phyloP scores from a whole-genome alignment of 2,797 vertebrate species.

The Pyrocephalus nanus region DNA sequence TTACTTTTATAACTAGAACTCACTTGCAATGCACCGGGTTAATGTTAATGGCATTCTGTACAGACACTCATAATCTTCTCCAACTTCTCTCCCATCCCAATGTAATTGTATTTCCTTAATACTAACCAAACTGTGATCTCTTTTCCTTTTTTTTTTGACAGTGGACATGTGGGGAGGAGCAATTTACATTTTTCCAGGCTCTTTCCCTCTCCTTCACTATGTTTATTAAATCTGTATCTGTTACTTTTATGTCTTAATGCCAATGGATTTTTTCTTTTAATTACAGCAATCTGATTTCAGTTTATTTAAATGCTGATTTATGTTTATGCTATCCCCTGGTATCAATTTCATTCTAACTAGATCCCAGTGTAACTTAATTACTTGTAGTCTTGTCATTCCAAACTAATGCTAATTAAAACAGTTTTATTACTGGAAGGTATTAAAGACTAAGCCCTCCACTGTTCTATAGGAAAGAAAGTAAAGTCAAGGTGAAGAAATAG shows the following conservation, averaged over 20 bases:
- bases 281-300: constrained; percentile 71
- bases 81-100: constrained; percentile 35
- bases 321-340: constrained; percentile 70
- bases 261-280: constrained; percentile 69
- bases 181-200: constrained; percentile 9
- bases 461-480: background rate
- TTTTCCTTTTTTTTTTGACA: background rate
- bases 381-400: constrained; percentile 67
- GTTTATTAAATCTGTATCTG: constrained; percentile 62
- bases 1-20: constrained; percentile 76
- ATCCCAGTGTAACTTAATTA: constrained; percentile 74
- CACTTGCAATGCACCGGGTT: constrained; percentile 72
- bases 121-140: constrained; percentile 10
- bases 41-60: constrained; percentile 71
- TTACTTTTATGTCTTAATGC: constrained; percentile 62
- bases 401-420: constrained; percentile 70
- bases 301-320: constrained; percentile 76
- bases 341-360: constrained; percentile 75
- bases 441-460: constrained; percentile 62
- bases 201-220: background rate
- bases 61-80: constrained; percentile 60
- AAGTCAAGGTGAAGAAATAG: background rate
- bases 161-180: background rate
- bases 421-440: constrained; percentile 67
- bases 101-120: constrained; percentile 54